A percentile compares a stretch with the other conserved stretches of the same genome.
Evolutionary conservation across 2,888 invertebrate genomes (phyloP).

Genomic region (Apantesis nais): DNA sequence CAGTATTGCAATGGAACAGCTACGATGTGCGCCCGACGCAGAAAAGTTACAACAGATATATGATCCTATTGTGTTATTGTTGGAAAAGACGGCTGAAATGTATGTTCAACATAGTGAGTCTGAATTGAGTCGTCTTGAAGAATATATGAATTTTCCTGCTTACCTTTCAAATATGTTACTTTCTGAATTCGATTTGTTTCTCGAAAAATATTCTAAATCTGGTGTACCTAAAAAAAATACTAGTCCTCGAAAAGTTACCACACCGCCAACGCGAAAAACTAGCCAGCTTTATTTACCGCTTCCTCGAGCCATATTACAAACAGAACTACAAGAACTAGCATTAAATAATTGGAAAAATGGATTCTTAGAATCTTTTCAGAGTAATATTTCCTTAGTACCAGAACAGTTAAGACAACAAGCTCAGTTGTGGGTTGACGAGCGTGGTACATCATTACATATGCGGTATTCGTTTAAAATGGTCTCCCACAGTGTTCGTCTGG

Average conservation of each 20-base stretch:
- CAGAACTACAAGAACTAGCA: slow-evolving; percentile 64
- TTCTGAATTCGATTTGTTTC: slow-evolving; percentile 67
- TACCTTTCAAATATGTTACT: slow-evolving; percentile 61
- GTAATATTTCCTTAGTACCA: slow-evolving; percentile 59
- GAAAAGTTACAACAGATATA: slow-evolving; percentile 64
- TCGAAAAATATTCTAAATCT: slow-evolving; percentile 64
- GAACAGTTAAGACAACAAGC: slow-evolving; percentile 64
- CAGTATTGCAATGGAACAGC: slow-evolving; percentile 68
- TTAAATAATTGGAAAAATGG: slow-evolving; percentile 72
- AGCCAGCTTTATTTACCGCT: slow-evolving; percentile 41
- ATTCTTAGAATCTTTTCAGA: slow-evolving; percentile 71
- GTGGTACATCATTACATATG: slow-evolving; percentile 58
- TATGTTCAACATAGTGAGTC: slow-evolving; percentile 62
- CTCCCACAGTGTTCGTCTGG: slow-evolving; percentile 67
- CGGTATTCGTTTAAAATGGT: slow-evolving; percentile 69
- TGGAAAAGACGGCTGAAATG: slow-evolving; percentile 59
- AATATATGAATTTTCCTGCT: slow-evolving; percentile 63
- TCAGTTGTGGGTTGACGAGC: slow-evolving; percentile 67
- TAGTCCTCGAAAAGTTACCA: background rate
- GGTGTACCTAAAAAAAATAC: background rate
- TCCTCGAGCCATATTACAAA: slow-evolving; percentile 64
- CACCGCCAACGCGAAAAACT: background rate
- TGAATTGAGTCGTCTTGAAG: slow-evolving; percentile 67
- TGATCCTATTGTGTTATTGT: slow-evolving; percentile 50
- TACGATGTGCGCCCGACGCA: slow-evolving; percentile 59